phyloP scores from a whole-genome alignment of 1,140 invertebrate genomes.

The Globodera rostochiensis region DNA sequence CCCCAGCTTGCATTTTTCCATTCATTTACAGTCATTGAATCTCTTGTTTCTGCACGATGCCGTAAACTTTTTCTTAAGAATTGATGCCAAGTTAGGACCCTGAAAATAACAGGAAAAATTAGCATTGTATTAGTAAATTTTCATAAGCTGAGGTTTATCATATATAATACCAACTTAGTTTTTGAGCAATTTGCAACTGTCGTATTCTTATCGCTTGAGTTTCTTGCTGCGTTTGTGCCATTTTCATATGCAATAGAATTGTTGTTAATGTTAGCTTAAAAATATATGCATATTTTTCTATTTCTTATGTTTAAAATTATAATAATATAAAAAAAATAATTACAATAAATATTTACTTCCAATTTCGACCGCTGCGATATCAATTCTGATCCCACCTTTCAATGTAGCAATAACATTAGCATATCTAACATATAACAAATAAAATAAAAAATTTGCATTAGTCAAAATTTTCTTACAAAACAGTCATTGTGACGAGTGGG shows the following conservation, averaged over 20 bases:
- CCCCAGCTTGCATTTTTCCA: constrained; percentile 1
- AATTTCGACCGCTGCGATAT: constrained; percentile 56
- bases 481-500: constrained; percentile 53
- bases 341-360: constrained; percentile 33
- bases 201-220: not conserved
- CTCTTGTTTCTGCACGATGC: not conserved
- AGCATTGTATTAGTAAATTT: too few species aligned
- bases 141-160: too few species aligned
- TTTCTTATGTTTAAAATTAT: too few species aligned
- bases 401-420: constrained; percentile 46
- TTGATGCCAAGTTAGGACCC: not conserved
- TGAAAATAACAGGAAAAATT: not conserved
- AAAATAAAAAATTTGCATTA: not conserved
- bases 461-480: constrained; percentile 32
- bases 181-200: not conserved
- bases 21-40: not conserved
- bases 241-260: not conserved
- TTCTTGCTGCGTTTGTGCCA: not conserved
- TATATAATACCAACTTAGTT: not conserved
- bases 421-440: constrained; percentile 1
- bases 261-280: not conserved
- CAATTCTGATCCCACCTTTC: constrained; percentile 50
- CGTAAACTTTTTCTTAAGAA: not conserved
- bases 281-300: not conserved
- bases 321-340: too few species aligned